Conservation (phyloP, 2,888 invertebrate genomes). For the Crematogaster levior region DNA sequence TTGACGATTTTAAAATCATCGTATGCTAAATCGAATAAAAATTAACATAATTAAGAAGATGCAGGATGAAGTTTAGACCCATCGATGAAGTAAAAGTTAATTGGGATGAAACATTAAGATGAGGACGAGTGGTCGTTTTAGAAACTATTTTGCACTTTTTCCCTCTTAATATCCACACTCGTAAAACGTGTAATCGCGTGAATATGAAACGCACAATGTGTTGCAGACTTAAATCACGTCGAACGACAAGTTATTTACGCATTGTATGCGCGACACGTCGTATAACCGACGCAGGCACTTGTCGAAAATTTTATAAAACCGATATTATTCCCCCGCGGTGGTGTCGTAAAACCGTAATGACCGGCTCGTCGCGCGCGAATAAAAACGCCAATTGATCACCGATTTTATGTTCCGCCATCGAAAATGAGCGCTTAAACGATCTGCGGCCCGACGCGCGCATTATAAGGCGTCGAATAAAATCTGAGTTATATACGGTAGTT, state of each 20-base stretch:
- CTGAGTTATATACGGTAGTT: constrained; percentile 60
- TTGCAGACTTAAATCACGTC: constrained; percentile 23
- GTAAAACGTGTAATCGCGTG: constrained; percentile 74
- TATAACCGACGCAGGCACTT: not conserved
- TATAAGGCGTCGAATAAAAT: constrained; percentile 65
- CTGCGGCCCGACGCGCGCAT: constrained; percentile 33
- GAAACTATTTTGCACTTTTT: not conserved
- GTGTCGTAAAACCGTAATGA: constrained; percentile 61
- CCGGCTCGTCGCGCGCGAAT: constrained; percentile 44
- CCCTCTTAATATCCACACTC: not conserved
- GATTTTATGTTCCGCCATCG: constrained; percentile 65
- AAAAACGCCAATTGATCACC: constrained; percentile 71
- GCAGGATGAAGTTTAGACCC: constrained; percentile 29
- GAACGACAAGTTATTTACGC: constrained; percentile 21
- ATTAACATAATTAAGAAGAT: constrained; percentile 57
- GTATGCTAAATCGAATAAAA: constrained; percentile 17
- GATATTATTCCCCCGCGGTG: constrained; percentile 24
- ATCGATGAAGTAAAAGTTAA: constrained; percentile 61
- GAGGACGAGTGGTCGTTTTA: constrained; percentile 7
- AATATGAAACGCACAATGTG: not conserved
- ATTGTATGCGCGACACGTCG: constrained; percentile 32
- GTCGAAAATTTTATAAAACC: constrained; percentile 46
- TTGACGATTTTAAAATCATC: constrained; percentile 7
- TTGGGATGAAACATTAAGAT: constrained; percentile 12
- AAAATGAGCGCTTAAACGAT: constrained; percentile 45